Evolutionary conservation across 2,888 invertebrate genomes (phyloP), one percentile per base, ranked within the genome.

Genomic region (Hydrotaea diabolus): DNA sequence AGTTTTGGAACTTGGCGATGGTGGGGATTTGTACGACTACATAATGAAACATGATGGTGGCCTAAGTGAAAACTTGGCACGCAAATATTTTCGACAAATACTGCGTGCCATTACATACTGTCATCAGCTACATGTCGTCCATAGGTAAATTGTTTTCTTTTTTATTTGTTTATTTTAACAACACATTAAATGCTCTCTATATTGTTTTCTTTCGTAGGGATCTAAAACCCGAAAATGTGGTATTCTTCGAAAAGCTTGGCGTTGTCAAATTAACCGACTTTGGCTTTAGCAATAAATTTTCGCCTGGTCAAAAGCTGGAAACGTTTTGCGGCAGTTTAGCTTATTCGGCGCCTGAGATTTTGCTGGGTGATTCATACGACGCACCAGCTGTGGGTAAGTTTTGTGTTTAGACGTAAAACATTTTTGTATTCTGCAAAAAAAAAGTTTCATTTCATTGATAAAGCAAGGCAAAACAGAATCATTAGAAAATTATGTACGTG

Each of bases 181-280:
- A 23, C 21, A 39, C 39, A 4, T 11, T 11, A 1, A 39, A 13
- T 11, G 19, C 19, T 17, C 26, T 7, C 57, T 57, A 55, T 31
- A 7, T 78, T 43, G 26, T 13, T 82, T 53, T 82, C 26, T 66
- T 82, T 84, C 85, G 64, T 89, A 95, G 99, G 87, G 99, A 99
- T 93, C 94, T 99, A 87, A 99, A 99, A 93, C 99, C 99, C 15
- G 99, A 99, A 93, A 99, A 99, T 94, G 99, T 99, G 82, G 98
- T 99, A 72, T 99, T 99, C 93, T 99, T 99, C 93, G 98, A 99
- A 93, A 98, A 98, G 93, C 94, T 97, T 89, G 98, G 98, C 80
- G 95, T 98, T 92, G 99, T 99, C 43, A 99, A 99, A 93, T 94
- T 99, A 91, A 99, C 99, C 85, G 99, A 99, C 93, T 99, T 99